phyloP scores from a whole-genome alignment of 2,797 vertebrate genomes.

The Aplochiton taeniatus region DNA sequence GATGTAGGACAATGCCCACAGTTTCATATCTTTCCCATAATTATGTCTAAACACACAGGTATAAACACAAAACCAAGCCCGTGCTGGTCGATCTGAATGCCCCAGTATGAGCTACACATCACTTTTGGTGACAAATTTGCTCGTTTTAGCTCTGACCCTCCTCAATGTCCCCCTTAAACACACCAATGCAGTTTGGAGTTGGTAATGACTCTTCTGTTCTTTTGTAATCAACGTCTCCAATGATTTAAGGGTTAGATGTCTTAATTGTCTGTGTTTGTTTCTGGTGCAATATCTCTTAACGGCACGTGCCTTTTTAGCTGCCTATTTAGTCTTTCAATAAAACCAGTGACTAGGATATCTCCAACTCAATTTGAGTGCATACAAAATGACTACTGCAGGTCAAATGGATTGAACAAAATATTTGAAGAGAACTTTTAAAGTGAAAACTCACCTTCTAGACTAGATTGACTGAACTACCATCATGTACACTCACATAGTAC shows the following conservation, averaged over 20 bases:
- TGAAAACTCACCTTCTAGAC: conserved; percentile 64
- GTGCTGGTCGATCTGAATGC: conserved; percentile 41
- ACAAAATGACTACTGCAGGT: conserved; percentile 71
- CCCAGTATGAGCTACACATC: conserved; percentile 51
- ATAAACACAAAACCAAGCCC: conserved; percentile 42
- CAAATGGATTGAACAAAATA: conserved; percentile 52
- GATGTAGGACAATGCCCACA: conserved; percentile 62
- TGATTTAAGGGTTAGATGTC: conserved; percentile 69
- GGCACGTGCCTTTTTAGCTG: conserved; percentile 82
- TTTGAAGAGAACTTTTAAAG: conserved; percentile 60
- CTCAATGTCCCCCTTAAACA: conserved; percentile 59
- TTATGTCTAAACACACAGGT: conserved; percentile 34
- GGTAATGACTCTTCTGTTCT: conserved; percentile 63
- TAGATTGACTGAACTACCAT: conserved; percentile 73
- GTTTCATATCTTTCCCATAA: conserved; percentile 37
- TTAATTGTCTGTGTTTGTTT: conserved; percentile 73
- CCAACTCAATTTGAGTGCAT: conserved; percentile 71
- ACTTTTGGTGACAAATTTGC: conserved; percentile 54
- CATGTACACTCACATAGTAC: conserved; percentile 65
- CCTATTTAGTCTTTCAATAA: conserved; percentile 75
- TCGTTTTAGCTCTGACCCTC: conserved; percentile 65
- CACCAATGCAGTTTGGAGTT: conserved; percentile 71
- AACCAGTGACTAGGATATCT: conserved; percentile 69
- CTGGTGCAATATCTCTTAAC: conserved; percentile 76
- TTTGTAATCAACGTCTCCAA: conserved; percentile 62